Percentiles rank a stretch among this genome's conserved stretches.
Evolutionary conservation across 2,888 invertebrate genomes (phyloP).

Genomic region (Erebia ligea): DNA sequence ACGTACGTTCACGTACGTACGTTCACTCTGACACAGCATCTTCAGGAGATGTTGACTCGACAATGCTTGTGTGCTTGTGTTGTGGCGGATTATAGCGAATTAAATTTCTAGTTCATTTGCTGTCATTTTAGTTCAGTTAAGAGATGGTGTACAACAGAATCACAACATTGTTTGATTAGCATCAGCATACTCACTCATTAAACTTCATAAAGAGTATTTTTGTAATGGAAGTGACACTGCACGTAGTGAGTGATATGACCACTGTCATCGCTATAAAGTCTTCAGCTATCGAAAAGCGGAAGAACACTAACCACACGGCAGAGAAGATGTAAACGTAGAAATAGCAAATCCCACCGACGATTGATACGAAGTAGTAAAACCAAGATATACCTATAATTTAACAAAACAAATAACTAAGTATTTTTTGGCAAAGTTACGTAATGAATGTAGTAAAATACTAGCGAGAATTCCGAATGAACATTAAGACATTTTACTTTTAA

Average conservation of each 20-base stretch:
- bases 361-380: slow-evolving; percentile 48
- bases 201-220: slow-evolving; percentile 55
- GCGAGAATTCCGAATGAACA: slow-evolving; percentile 20
- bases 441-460: neutral
- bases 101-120: no score
- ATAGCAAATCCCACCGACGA: slow-evolving; percentile 43
- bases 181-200: slow-evolving; percentile 48
- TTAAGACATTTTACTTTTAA: slow-evolving; percentile 46
- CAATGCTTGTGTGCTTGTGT: no score
- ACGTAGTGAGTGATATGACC: slow-evolving; percentile 53
- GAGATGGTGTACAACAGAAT: no score
- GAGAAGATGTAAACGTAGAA: slow-evolving; percentile 57
- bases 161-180: neutral
- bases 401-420: neutral
- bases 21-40: no score
- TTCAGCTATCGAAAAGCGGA: slow-evolving; percentile 48
- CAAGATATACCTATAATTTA: slow-evolving; percentile 49
- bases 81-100: no score
- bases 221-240: slow-evolving; percentile 52
- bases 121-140: no score
- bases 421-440: no score
- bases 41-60: no score
- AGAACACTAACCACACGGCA: slow-evolving; percentile 55
- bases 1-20: no score
- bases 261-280: slow-evolving; percentile 50